Percentiles rank a stretch among this genome's conserved stretches.
These are phyloP conservation scores for Strigamia transsilvanica DNA, from an alignment of 2,888 invertebrate genomes.

Conservation along the genomic window DNA sequence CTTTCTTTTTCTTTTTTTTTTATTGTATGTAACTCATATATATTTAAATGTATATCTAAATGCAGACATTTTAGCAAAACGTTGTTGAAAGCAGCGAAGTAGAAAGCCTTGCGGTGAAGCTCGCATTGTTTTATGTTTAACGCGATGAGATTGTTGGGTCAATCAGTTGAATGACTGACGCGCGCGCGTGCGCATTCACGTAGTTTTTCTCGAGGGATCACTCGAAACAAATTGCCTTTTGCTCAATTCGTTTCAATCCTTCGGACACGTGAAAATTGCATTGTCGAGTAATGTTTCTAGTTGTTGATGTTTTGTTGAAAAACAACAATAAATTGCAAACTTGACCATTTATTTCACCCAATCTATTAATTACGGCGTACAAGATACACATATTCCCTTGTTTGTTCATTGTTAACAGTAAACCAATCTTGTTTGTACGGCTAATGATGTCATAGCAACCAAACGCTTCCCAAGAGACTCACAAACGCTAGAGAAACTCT, in stretches of 20 bases:
- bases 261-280: conserved; percentile 33
- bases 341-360: not conserved
- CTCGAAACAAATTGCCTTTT: conserved; percentile 45
- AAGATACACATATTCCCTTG: not conserved
- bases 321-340: not conserved
- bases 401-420: conserved; percentile 2
- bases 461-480: not conserved
- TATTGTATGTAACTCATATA: not conserved
- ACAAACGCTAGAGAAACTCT: not conserved
- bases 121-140: conserved; percentile 29
- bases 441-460: conserved; percentile 13
- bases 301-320: not conserved
- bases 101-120: not conserved
- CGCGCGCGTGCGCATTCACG: not conserved
- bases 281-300: not conserved
- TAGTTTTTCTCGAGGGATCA: conserved; percentile 24
- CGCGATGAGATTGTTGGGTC: conserved; percentile 42
- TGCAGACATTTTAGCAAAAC: no score
- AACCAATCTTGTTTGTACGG: not conserved
- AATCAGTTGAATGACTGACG: conserved; percentile 35
- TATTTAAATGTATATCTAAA: not conserved
- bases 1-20: not conserved
- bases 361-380: not conserved
- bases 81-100: not conserved
- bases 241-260: conserved; percentile 37